phyloP scores from a whole-genome alignment of 2,797 vertebrate genomes.

The Tauraco hartlaubi region DNA sequence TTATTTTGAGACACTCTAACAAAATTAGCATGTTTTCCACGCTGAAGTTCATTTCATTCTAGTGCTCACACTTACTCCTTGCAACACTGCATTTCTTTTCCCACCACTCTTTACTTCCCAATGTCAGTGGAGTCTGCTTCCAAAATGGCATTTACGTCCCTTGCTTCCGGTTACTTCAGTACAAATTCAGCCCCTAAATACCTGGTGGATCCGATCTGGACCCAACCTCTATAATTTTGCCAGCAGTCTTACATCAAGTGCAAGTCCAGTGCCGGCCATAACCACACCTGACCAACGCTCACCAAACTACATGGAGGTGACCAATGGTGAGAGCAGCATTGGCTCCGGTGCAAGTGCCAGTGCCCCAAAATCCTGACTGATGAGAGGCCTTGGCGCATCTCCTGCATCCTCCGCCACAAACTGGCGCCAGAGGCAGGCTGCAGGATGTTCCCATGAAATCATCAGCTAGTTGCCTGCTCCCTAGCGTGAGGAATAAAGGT shows the following conservation, averaged over 20 bases:
- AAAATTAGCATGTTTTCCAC: background rate
- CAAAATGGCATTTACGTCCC: background rate
- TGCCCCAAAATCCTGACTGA: accelerated
- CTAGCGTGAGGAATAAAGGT: background rate
- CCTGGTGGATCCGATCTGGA: background rate
- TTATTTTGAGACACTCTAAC: background rate
- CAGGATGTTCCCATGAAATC: background rate
- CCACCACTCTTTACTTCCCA: background rate
- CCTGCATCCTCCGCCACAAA: background rate
- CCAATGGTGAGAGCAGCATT: accelerated
- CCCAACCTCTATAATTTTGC: background rate
- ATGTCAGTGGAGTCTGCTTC: background rate
- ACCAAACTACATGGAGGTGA: background rate
- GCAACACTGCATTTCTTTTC: background rate
- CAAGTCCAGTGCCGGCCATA: background rate
- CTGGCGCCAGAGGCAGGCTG: background rate
- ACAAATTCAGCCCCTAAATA: background rate
- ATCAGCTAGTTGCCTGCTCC: background rate
- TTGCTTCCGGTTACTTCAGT: background rate
- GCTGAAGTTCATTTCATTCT: background rate
- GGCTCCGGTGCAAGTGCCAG: background rate
- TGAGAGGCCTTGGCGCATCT: background rate
- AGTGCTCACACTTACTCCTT: background rate
- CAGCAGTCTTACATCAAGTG: background rate
- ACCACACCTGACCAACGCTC: background rate